Evolutionary conservation across 2,888 invertebrate species (phyloP).

Genomic region (Macaria liturata): DNA sequence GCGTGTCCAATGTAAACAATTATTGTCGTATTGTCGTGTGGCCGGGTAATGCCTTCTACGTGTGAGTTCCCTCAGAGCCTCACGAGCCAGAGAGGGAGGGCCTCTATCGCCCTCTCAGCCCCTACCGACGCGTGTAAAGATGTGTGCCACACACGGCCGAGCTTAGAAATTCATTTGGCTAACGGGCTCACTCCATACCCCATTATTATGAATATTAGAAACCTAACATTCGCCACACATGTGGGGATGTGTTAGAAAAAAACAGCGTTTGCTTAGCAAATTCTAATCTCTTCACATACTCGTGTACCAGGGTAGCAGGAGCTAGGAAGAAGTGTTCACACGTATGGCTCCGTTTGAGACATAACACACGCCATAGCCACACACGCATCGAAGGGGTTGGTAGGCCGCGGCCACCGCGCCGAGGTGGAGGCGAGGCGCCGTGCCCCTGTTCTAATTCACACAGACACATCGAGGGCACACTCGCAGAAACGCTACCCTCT

Average conservation of each 20-base stretch:
- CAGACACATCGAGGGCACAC: conserved; percentile 43
- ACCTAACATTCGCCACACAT: conserved; percentile 39
- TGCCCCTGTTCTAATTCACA: conserved; percentile 64
- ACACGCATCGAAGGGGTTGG: conserved; percentile 79
- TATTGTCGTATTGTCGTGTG: conserved; percentile 37
- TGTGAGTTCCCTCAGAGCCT: conserved; percentile 43
- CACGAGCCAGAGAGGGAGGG: conserved; percentile 38
- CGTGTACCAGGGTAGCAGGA: conserved; percentile 72
- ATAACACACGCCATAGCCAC: conserved; percentile 70
- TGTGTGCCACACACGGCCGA: conserved; percentile 39
- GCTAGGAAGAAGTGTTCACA: conserved; percentile 59
- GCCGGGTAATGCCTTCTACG: conserved; percentile 34
- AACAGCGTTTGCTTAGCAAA: conserved; percentile 78
- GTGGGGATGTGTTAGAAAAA: conserved; percentile 71
- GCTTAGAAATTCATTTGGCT: conserved; percentile 48
- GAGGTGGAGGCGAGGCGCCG: conserved; percentile 23
- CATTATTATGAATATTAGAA: conserved; percentile 35
- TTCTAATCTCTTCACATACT: conserved; percentile 83
- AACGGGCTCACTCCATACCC: conserved; percentile 31
- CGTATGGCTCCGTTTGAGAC: conserved; percentile 69
- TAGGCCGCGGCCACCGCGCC: conserved; percentile 15
- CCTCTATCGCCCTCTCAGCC: conserved; percentile 40
- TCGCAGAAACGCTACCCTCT: conserved; percentile 55
- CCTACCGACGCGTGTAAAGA: conserved; percentile 45
- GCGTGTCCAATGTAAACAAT: conserved; percentile 34